Percentiles rank a stretch among this genome's conserved stretches.
Conservation (phyloP, 2,888 invertebrate species). For the Cataglyphis livida region DNA sequence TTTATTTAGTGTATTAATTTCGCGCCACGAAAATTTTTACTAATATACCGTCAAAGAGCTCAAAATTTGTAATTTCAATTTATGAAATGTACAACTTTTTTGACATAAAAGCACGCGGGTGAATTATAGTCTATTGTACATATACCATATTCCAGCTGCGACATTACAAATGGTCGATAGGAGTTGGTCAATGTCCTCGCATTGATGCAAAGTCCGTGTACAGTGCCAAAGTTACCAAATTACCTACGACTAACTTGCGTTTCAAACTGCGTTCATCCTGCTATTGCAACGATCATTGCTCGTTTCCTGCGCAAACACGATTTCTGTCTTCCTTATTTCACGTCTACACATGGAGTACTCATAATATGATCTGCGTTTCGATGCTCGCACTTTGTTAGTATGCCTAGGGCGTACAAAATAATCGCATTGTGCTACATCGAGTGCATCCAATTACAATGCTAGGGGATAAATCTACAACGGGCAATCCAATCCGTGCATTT, state of each 20-base stretch:
- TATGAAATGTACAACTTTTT: not conserved
- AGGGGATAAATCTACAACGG: constrained; percentile 20
- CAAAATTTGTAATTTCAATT: constrained; percentile 28
- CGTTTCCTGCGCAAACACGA: constrained; percentile 2
- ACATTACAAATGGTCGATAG: constrained; percentile 3
- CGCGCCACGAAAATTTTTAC: constrained; percentile 1
- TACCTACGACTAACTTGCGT: constrained; percentile 12
- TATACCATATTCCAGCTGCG: not conserved
- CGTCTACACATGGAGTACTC: not conserved
- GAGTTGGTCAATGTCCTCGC: constrained; percentile 6
- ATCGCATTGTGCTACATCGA: constrained; percentile 30
- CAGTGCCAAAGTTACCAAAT: constrained; percentile 23
- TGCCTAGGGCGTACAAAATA: not conserved
- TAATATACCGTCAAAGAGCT: not conserved
- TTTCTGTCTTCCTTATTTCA: constrained; percentile 13
- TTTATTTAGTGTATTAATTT: constrained; percentile 29
- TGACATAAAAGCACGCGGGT: not conserved
- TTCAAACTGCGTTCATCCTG: not conserved
- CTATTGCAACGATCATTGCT: not conserved
- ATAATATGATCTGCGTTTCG: not conserved
- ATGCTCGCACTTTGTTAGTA: not conserved
- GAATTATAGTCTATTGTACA: not conserved
- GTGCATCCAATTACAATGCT: constrained; percentile 33
- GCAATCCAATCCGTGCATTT: constrained; percentile 39
- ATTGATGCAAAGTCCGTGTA: not conserved